phyloP scores from a whole-genome alignment of 2,113 vertebrate species.

The Bufo bufo region DNA sequence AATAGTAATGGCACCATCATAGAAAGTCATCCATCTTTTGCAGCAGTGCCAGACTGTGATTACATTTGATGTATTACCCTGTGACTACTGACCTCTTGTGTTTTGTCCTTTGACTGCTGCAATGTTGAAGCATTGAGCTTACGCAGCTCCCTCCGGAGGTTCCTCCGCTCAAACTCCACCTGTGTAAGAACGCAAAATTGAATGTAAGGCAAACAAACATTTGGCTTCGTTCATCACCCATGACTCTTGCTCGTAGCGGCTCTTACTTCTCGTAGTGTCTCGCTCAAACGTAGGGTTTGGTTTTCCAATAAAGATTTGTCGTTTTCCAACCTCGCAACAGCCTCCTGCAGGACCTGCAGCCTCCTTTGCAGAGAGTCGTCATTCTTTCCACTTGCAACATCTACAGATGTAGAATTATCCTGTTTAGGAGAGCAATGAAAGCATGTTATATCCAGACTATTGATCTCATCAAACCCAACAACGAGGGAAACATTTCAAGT shows the following conservation, averaged over 20 bases:
- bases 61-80: background rate
- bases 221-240: background rate
- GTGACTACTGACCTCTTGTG: background rate
- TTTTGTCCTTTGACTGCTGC: background rate
- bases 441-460: background rate
- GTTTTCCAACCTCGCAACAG: slow-evolving; percentile 66
- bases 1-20: background rate
- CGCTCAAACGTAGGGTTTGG: slow-evolving; percentile 67
- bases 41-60: no score
- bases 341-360: slow-evolving; percentile 66
- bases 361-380: slow-evolving; percentile 45
- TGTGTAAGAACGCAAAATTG: background rate
- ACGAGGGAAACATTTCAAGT: background rate
- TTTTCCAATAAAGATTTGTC: slow-evolving; percentile 66
- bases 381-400: background rate
- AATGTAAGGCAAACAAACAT: background rate
- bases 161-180: slow-evolving; percentile 49
- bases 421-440: background rate
- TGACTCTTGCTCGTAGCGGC: background rate
- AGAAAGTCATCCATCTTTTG: background rate
- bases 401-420: background rate
- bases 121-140: background rate
- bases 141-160: slow-evolving; percentile 33
- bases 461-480: background rate
- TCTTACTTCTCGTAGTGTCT: slow-evolving; percentile 69